These are phyloP conservation scores for Ctenopoma multispine DNA, from an alignment of 2,797 vertebrate species.

Conservation along the genomic window DNA sequence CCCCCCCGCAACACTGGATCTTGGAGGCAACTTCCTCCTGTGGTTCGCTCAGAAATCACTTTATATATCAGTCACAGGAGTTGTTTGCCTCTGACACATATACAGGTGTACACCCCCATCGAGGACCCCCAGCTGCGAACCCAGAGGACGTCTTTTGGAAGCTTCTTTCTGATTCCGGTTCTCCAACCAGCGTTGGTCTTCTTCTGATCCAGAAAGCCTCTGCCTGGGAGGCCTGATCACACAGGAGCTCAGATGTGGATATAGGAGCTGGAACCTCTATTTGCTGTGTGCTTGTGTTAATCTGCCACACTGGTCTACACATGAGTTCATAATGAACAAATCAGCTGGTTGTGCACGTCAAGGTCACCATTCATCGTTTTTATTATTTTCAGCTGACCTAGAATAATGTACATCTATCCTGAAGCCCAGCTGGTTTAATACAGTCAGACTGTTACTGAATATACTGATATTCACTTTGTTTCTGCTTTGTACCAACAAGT, in stretches of 20 bases:
- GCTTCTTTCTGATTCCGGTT: conserved; percentile 34
- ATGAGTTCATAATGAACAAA: conserved; percentile 39
- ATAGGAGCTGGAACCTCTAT: conserved; percentile 24
- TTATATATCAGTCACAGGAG: conserved; percentile 36
- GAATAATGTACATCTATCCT: conserved; percentile 18
- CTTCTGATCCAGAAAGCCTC: conserved; percentile 60
- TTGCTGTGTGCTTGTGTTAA: conserved; percentile 25
- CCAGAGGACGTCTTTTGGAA: conserved; percentile 44
- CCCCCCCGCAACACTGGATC: conserved; percentile 40
- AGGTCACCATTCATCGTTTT: conserved; percentile 1
- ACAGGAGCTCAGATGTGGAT: conserved; percentile 48
- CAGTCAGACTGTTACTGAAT: background rate
- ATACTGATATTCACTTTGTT: background rate
- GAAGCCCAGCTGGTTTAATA: conserved; percentile 13
- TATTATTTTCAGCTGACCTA: conserved; percentile 47
- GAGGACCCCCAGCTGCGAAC: conserved; percentile 52
- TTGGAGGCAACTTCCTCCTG: conserved; percentile 60
- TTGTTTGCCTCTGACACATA: conserved; percentile 53
- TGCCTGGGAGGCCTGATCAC: conserved; percentile 67
- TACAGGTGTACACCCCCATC: conserved; percentile 52
- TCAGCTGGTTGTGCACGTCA: conserved; percentile 13
- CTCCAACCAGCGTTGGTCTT: conserved; percentile 61
- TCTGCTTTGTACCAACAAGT: no score
- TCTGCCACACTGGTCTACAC: conserved; percentile 19
- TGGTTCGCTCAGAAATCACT: conserved; percentile 61